Conservation (phyloP, 2,113 vertebrate species). For the Gallinago media region DNA sequence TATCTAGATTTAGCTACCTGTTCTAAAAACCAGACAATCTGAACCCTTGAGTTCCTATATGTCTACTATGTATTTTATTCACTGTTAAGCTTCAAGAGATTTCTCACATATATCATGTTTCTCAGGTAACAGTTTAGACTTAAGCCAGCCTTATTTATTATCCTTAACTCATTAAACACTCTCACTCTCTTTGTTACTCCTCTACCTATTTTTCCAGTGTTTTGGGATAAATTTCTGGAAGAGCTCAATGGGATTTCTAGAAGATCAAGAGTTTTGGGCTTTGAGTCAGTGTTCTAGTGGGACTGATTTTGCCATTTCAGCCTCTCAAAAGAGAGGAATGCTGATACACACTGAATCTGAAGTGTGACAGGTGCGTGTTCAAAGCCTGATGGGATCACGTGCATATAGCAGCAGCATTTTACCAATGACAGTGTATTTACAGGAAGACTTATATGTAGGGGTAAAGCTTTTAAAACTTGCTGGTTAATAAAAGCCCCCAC, state of each 20-base stretch:
- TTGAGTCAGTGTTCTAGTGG: background rate
- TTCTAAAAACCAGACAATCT: fast-evolving
- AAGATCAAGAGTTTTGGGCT: background rate
- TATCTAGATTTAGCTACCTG: background rate
- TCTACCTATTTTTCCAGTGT: background rate
- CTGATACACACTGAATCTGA: background rate
- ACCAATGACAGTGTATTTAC: background rate
- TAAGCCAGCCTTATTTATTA: background rate
- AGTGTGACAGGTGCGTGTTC: background rate
- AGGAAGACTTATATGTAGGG: background rate
- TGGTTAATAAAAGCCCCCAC: background rate
- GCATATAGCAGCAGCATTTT: background rate
- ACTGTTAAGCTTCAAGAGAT: background rate
- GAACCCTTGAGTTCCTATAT: background rate
- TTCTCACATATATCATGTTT: background rate
- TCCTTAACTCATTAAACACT: background rate
- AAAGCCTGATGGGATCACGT: background rate
- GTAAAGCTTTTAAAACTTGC: background rate
- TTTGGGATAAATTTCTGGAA: background rate
- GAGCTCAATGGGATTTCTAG: background rate
- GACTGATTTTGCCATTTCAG: background rate
- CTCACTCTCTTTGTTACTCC: background rate
- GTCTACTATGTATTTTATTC: background rate
- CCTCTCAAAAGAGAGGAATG: background rate
- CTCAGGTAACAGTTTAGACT: background rate